Evolutionary conservation across 2,888 invertebrate species (phyloP), one percentile per base, ranked within the genome.

Genomic region (Mythimna loreyi): DNA sequence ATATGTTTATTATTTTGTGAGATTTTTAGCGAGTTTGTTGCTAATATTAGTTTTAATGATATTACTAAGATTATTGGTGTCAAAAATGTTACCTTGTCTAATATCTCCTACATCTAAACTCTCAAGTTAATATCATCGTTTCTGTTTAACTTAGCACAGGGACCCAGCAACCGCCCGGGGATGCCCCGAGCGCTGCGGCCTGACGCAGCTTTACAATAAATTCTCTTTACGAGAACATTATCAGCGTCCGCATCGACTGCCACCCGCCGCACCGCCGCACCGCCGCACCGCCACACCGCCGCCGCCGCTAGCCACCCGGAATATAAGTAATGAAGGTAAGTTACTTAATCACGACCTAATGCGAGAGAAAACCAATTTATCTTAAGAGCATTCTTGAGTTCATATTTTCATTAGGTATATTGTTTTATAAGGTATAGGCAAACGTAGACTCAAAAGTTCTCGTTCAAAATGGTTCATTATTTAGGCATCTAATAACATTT

Each of bases 141-240:
- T 47, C 19, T 59, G 36, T 36, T 59, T 43, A 49, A 53, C 59
- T 36, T 33, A 59, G 13, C 49, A 28, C 36, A 16, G 16, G n/a
- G 43, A 13, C 9, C 19, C 2, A 16, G 13, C 25, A 25, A 8
- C 19, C 21, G 28, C 1, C 21, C 19, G 9, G 28, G 13, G 16
- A 13, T 23, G 65, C 36, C 13, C 36, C 28, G 9, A 40, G 25
- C 16, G 28, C 5, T 13, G 16, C n/a, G 16, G 13, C 25, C 59
- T 68, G 76, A 68, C 69, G 59, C 57, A 49, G 69, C 69, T 59
- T 50, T 56, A 50, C 55, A 40, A 60, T 72, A 72, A 60, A 75
- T 75, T 56, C 9, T 36, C 45, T 59, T 75, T 68, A 75, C 30
- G 56, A 40, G 59, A 56, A 68, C 76, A 60, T 57, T 75, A 73